Evolutionary conservation across 1,140 invertebrate species (phyloP), one percentile per base, ranked within the genome.

Genomic region (Metaphire vulgaris): DNA sequence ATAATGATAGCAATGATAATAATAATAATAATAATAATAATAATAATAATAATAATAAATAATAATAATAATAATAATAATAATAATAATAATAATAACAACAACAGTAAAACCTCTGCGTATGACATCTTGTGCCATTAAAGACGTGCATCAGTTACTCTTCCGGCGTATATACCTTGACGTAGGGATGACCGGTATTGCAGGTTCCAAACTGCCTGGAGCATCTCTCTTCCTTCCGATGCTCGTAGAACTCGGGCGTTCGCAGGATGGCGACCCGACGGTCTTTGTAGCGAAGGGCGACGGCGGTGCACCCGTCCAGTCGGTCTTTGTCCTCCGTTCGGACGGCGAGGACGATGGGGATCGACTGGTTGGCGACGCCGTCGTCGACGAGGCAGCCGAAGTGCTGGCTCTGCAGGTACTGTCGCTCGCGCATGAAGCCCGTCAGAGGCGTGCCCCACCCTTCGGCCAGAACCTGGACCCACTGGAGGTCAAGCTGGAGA

Each of bases 361-460:
- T 89, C 0, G 96, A 97, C 85, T 99, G 97, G 86, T 96, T 99
- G 1, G 88, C 85, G 0, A 89, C 64, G 89, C 89, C 82, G 89
- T 83, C 88, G 77, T 92, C 90, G 1, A 93, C 88, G 0, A 98
- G 86, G 81, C 92, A 93, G 82, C 94, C 94, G 81, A 97, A 96
- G 86, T 99, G 96, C n/a, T 96, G 89, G 33, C 91, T 90, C 89
- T 95, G 94, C 14, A 99, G 88, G 87, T 92, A 99, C 85, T 99
- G 92, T 77, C 91, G 88, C 89, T 99, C 97, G 69, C 92, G 89
- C 98, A 99, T 99, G 82, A 99, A 99, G 14, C 96, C 97, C 82
- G 89, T 82, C 0, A 99, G 85, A 0, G 98, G 98, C 32, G 92
- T 90, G 0, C 96, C 97, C 98, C 98, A 99, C 0, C 98, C 98